These are phyloP conservation scores for Phataginus tricuspis DNA, from an alignment of 2,797 vertebrate species.

Conservation along the genomic window DNA sequence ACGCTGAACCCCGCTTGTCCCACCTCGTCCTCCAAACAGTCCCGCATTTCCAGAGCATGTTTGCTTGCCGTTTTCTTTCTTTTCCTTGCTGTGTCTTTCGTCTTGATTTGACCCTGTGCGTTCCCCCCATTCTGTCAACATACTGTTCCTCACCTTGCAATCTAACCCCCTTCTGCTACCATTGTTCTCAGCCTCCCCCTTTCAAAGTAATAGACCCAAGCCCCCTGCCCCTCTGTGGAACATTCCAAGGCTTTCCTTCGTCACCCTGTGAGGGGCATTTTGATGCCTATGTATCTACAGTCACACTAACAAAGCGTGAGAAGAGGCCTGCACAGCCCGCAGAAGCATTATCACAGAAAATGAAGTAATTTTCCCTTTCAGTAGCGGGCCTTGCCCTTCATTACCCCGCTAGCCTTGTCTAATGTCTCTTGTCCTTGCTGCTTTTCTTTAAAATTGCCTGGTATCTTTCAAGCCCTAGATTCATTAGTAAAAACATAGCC, in stretches of 20 bases:
- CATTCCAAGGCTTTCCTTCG: conserved; percentile 97
- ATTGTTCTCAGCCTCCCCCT: conserved; percentile 95
- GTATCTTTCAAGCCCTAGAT: conserved; percentile 89
- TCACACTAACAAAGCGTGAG: conserved; percentile 77
- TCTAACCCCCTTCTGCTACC: conserved; percentile 93
- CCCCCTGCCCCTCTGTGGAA: conserved; percentile 84
- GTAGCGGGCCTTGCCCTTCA: conserved; percentile 77
- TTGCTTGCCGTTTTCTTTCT: conserved; percentile 83
- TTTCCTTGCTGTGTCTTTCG: conserved; percentile 84
- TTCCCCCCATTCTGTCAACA: conserved; percentile 83
- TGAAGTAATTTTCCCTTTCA: conserved; percentile 83
- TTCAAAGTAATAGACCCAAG: conserved; percentile 88
- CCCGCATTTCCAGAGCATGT: conserved; percentile 91
- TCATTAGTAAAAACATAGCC: conserved; percentile 88
- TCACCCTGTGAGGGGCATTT: conserved; percentile 81
- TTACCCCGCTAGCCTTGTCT: conserved; percentile 83
- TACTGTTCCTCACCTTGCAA: conserved; percentile 71
- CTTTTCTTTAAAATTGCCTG: conserved; percentile 85
- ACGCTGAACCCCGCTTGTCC: background rate
- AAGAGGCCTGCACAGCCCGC: background rate
- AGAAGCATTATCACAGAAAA: conserved; percentile 75
- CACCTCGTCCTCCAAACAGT: background rate
- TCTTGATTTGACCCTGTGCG: conserved; percentile 86
- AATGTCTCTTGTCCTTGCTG: conserved; percentile 84
- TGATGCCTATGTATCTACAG: conserved; percentile 1